Base-by-base conservation (phyloP, 2,888 invertebrate species). In the Podabrus alpinus region DNA sequence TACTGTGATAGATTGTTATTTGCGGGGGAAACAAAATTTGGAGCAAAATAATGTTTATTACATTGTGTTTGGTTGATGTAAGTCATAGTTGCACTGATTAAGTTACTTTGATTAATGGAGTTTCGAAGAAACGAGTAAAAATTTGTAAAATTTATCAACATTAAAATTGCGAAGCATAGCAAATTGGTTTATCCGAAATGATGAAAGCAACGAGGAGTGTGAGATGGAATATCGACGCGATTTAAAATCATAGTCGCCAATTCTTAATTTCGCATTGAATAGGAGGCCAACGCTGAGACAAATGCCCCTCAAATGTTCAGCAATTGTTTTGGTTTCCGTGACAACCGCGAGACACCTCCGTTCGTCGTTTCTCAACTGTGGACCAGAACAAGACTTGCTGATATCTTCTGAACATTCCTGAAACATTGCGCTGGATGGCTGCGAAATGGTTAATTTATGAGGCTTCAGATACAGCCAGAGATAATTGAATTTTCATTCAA, bases 401-500 rank as follows among this genome's bases (percentile, higher is more conserved):
- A 59, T 24, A 29, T 66, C 72, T 77, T 74, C 72, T 76, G 72
- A 74, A 45, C 15, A 15, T 16, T 45, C 15, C 62, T 17, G 69
- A 61, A 76, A 64, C 60, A 70, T 45, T 45, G 66, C 29, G 59
- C 75, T 78, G 78, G 68, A 61, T 59, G 61, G 71, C 75, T 77
- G 74, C 68, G 73, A 66, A 75, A 78, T 76, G 79, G 80, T 78
- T 80, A 79, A 80, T 80, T 80, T 80, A 80, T 80, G 78, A 77
- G 80, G 79, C 78, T 80, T 80, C 80, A 79, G 79, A 80, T 78
- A 79, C 77, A 77, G 79, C 74, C 78, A 74, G 71, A 80, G 79
- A 80, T 79, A 80, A 80, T 80, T 80, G 79, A 80, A 79, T 79
- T 80, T 80, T 79, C 79, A 79, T 80, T 79, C 79, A 77, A 69